Evolutionary conservation across 2,888 invertebrate genomes (phyloP), one percentile per base, ranked within the genome.

Genomic region (Dasysyrphus albostriatus): DNA sequence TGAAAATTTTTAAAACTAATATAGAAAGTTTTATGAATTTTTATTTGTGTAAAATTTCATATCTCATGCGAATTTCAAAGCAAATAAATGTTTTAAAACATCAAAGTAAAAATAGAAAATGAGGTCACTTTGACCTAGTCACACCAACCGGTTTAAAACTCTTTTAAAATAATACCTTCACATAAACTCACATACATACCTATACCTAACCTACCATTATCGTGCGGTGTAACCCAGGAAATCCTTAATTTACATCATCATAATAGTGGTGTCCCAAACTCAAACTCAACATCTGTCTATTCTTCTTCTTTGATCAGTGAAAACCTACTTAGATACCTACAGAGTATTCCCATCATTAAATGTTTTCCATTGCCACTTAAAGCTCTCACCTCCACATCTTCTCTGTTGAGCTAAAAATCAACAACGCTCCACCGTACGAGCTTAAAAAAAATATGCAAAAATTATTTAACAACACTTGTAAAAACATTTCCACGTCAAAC

Each of bases 401-500:
- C 69, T 56, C 49, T 10, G 24, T n/a, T 19, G 32, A 75, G 47
- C 34, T 32, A 32, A 29, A 47, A 65, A 34, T 54, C 67, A 7
- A 16, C 51, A 69, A 54, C 39, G 37, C 44, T n/a, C 72, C 47
- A 34, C 76, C 44, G 49, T 6, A 32, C 2, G 39, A 70, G 37
- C 19, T 47, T 37, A 3, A 19, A 44, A 19, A 72, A 24, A 72
- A 72, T 75, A 75, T 65, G 70, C 65, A 54, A 70, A 84, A 44
- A 73, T 69, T 67, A 67, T 67, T 75, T 83, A 65, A 74, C 61
- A 83, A 54, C 42, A 59, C 67, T 72, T 67, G 54, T 49, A 58
- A 80, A 76, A 80, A 84, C 59, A 84, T 80, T 80, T 80, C 47
- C 59, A 72, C 7, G 19, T 32, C 54, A 47, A 70, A 54, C 39